A percentile compares a stretch with the other conserved stretches of the same genome.
Conservation (phyloP, 2,113 vertebrate species). For the Microtus ochrogaster region DNA sequence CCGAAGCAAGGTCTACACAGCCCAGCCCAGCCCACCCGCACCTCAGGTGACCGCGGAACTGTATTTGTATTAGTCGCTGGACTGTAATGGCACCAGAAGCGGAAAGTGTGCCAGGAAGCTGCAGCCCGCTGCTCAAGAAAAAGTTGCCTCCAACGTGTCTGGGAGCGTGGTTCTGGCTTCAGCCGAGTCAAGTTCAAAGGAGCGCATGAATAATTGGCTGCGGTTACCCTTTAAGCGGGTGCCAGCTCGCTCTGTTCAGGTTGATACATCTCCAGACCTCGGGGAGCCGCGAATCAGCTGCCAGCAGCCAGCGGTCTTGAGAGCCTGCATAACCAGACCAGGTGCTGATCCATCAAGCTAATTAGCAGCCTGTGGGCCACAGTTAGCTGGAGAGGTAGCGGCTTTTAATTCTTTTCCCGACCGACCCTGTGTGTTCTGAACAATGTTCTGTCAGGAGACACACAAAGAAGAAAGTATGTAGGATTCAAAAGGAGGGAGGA, state of each 20-base stretch:
- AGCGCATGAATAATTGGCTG: conserved; percentile 78
- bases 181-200: conserved; percentile 75
- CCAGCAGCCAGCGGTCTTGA: conserved; percentile 78
- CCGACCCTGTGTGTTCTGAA: conserved; percentile 3
- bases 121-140: conserved; percentile 52
- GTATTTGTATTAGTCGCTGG: conserved; percentile 11
- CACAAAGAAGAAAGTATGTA: neutral
- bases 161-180: conserved; percentile 60
- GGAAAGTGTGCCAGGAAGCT: conserved; percentile 26
- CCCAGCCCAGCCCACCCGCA: neutral
- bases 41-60: conserved; percentile 1
- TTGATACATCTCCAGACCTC: conserved; percentile 77
- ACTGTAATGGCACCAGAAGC: conserved; percentile 20
- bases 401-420: conserved; percentile 77
- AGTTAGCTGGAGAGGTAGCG: conserved; percentile 71
- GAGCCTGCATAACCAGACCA: conserved; percentile 79
- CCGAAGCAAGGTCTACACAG: neutral
- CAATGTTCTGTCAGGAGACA: neutral
- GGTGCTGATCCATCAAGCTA: conserved; percentile 83
- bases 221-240: conserved; percentile 71
- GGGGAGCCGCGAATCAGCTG: conserved; percentile 77
- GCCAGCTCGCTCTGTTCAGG: conserved; percentile 74
- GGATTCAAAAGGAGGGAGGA: conserved; percentile 28
- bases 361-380: conserved; percentile 81
- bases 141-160: conserved; percentile 49